phyloP scores from a whole-genome alignment of 1,140 invertebrate species.

The Leptopilina boulardi region DNA sequence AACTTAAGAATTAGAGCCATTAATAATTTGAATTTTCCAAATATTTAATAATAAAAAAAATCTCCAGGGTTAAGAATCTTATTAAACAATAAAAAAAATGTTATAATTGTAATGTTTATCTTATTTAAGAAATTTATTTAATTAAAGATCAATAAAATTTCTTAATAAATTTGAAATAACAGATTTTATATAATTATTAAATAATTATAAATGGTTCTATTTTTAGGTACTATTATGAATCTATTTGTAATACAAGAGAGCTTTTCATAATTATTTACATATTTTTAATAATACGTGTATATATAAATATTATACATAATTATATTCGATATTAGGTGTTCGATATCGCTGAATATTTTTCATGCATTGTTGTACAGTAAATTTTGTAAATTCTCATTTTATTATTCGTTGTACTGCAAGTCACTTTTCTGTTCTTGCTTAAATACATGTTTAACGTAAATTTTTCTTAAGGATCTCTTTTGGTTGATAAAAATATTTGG shows the following conservation, averaged over 20 bases:
- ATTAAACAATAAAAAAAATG: no score
- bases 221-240: conserved; percentile 4
- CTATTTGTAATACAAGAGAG: neutral
- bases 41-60: no score
- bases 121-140: neutral
- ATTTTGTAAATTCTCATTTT: conserved; percentile 15
- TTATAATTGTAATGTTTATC: no score
- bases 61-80: no score
- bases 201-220: neutral
- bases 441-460: no score
- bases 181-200: neutral
- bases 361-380: conserved; percentile 26
- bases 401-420: neutral
- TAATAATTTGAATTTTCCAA: no score
- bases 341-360: conserved; percentile 21
- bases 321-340: conserved; percentile 21
- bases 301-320: neutral
- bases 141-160: neutral
- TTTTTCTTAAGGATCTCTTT: no score
- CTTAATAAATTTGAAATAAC: conserved; percentile 17
- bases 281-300: conserved; percentile 30
- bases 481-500: no score
- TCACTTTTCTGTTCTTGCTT: neutral
- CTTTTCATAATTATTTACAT: conserved; percentile 16
- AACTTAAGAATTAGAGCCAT: neutral